Evolutionary conservation across 2,113 vertebrate species (phyloP).

Genomic region (Clarias magur): DNA sequence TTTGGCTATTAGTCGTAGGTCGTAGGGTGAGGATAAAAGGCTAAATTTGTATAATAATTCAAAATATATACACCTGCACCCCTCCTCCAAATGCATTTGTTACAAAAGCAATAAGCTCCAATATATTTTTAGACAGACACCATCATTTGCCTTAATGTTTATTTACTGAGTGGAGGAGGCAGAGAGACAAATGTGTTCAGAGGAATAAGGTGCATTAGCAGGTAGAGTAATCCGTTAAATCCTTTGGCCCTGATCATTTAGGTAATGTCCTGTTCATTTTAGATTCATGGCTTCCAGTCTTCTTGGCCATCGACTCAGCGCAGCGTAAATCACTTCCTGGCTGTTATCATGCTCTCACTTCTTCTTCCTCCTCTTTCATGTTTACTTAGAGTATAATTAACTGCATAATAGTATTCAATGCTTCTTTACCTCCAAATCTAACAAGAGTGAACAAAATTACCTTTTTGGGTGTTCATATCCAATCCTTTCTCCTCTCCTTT

Average conservation of each 20-base stretch:
- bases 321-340: slow-evolving; percentile 80
- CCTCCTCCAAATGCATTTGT: slow-evolving; percentile 69
- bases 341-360: slow-evolving; percentile 77
- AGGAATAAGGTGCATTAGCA: slow-evolving; percentile 80
- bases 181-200: slow-evolving; percentile 84
- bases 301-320: slow-evolving; percentile 75
- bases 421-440: slow-evolving; percentile 52
- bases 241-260: slow-evolving; percentile 84
- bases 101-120: slow-evolving; percentile 63
- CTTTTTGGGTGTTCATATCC: slow-evolving; percentile 12
- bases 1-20: neutral
- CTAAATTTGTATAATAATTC: neutral
- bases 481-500: slow-evolving; percentile 14
- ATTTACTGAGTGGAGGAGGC: slow-evolving; percentile 76
- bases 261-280: slow-evolving; percentile 87
- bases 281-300: slow-evolving; percentile 78
- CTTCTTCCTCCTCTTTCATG: slow-evolving; percentile 76
- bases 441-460: slow-evolving; percentile 24
- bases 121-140: slow-evolving; percentile 78
- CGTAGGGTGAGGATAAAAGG: neutral
- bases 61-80: neutral
- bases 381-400: slow-evolving; percentile 83
- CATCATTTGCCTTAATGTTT: slow-evolving; percentile 78
- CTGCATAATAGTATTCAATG: slow-evolving; percentile 74
- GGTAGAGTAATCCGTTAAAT: slow-evolving; percentile 80